A percentile compares a stretch with the other conserved stretches of the same genome.
phyloP scores from a whole-genome alignment of 2,888 invertebrate species.

The Stenichneumon culpator region DNA sequence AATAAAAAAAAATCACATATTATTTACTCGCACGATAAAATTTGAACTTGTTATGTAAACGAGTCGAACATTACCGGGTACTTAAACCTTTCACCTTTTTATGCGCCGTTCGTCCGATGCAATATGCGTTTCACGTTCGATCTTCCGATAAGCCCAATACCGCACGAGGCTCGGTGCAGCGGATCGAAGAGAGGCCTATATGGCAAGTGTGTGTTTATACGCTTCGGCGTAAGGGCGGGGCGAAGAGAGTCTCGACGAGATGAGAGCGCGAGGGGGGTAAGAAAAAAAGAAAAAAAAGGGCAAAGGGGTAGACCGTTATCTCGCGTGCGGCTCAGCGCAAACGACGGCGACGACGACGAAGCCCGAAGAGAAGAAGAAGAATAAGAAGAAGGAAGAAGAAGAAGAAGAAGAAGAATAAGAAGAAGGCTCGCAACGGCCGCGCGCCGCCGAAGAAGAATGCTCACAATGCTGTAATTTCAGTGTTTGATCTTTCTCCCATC shows the following conservation, averaged over 20 bases:
- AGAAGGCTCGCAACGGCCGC: conserved; percentile 44
- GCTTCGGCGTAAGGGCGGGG: conserved; percentile 65
- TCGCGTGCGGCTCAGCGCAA: conserved; percentile 39
- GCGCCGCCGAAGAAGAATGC: conserved; percentile 79
- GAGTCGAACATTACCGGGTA: conserved; percentile 8
- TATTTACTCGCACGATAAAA: conserved; percentile 7
- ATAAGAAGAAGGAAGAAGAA: conserved; percentile 53
- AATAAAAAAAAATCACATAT: background rate
- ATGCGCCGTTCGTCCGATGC: background rate
- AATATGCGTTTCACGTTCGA: conserved; percentile 12
- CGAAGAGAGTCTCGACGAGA: conserved; percentile 36
- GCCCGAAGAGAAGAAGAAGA: conserved; percentile 55
- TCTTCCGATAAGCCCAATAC: conserved; percentile 1
- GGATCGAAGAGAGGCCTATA: conserved; percentile 15
- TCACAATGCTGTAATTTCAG: conserved; percentile 84
- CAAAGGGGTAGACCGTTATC: conserved; percentile 60
- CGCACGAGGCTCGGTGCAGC: background rate
- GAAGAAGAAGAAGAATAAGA: conserved; percentile 37
- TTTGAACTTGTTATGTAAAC: conserved; percentile 10
- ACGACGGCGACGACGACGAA: conserved; percentile 41
- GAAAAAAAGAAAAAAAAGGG: conserved; percentile 25
- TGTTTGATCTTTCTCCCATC: conserved; percentile 81
- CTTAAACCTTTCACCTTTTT: conserved; percentile 5
- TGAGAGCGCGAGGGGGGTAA: conserved; percentile 1
- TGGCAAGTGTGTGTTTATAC: conserved; percentile 48